phyloP scores from a whole-genome alignment of 1,140 invertebrate genomes.

The Saccostrea glomerata region DNA sequence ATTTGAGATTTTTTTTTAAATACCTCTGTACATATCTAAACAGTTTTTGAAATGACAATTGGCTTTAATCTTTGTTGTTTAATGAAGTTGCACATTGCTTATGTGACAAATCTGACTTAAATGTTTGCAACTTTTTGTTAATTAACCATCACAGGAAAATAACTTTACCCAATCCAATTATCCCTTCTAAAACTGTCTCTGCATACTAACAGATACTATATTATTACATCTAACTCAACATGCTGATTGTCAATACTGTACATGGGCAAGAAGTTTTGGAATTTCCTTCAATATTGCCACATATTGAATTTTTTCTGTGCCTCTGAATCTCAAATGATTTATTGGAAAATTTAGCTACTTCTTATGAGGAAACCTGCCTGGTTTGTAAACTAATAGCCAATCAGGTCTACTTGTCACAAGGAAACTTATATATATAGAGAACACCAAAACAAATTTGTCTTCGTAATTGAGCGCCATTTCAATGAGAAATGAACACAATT shows the following conservation, averaged over 20 bases:
- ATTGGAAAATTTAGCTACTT: neutral
- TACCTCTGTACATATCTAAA: no score
- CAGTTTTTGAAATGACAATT: no score
- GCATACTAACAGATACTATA: no score
- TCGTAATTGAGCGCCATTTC: conserved; percentile 1
- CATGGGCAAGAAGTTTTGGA: no score
- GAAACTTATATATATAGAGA: neutral
- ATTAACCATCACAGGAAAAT: neutral
- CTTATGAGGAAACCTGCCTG: neutral
- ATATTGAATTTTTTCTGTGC: neutral
- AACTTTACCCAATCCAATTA: neutral
- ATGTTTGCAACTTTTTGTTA: no score
- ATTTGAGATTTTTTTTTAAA: no score
- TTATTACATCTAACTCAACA: no score
- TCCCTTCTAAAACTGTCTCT: no score
- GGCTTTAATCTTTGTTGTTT: no score
- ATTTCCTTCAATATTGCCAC: neutral
- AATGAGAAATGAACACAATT: conserved; percentile 7
- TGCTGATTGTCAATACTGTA: no score
- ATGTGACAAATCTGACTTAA: no score
- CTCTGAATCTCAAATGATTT: neutral
- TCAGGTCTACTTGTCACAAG: conserved; percentile 23
- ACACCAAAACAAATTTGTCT: conserved; percentile 4
- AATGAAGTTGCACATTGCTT: no score
- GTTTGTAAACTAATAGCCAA: neutral